A percentile compares a stretch with the other conserved stretches of the same genome.
Conservation (phyloP, 2,113 vertebrate genomes). For the Australoheros scitulus region DNA sequence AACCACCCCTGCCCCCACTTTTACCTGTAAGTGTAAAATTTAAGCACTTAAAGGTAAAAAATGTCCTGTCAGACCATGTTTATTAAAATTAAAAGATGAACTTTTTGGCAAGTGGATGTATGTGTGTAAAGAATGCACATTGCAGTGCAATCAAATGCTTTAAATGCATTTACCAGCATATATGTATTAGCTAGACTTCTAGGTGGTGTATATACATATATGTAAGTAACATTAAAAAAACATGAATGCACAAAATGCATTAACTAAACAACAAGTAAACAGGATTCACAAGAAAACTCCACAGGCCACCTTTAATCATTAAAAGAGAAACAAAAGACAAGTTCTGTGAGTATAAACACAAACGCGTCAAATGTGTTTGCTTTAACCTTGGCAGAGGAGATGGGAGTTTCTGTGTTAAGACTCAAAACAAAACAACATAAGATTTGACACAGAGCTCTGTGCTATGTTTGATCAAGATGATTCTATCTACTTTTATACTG, state of each 20-base stretch:
- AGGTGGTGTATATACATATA: neutral
- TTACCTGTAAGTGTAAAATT: neutral
- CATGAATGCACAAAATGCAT: neutral
- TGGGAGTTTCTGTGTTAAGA: neutral
- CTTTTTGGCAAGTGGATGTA: neutral
- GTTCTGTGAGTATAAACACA: neutral
- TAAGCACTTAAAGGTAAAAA: neutral
- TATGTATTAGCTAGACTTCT: too few relatives aligned
- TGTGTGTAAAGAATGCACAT: neutral
- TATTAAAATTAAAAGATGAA: neutral
- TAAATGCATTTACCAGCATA: neutral
- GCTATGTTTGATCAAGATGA: neutral
- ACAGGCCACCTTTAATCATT: neutral
- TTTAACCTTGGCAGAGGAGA: neutral
- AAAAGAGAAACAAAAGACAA: neutral
- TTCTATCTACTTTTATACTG: neutral
- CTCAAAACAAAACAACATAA: neutral
- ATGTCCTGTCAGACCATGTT: neutral
- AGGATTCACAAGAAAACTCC: neutral
- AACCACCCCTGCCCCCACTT: neutral
- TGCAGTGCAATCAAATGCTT: too few relatives aligned
- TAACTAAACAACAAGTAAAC: neutral
- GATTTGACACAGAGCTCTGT: neutral
- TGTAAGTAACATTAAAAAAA: neutral
- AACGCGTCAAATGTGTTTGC: neutral